Evolutionary conservation across 2,113 vertebrate genomes (phyloP).

Genomic region (Clarias macrocephalus): DNA sequence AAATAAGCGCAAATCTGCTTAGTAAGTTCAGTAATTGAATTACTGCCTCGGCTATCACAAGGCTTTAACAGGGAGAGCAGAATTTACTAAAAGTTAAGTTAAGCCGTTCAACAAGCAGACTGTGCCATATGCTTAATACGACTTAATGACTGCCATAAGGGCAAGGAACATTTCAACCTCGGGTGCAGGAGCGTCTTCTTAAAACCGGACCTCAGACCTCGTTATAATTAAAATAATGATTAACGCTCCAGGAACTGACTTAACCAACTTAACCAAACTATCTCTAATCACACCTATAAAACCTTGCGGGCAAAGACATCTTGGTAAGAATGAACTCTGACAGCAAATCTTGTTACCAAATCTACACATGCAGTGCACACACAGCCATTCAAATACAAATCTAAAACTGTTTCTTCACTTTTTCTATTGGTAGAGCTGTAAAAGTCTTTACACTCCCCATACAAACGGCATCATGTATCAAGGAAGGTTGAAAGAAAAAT

Average conservation of each 20-base stretch:
- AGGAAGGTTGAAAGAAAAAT: slow-evolving; percentile 12
- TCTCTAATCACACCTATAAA: slow-evolving; percentile 55
- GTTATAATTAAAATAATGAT: slow-evolving; percentile 70
- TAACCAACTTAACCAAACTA: slow-evolving; percentile 56
- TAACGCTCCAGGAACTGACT: slow-evolving; percentile 64
- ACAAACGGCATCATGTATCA: slow-evolving; percentile 40
- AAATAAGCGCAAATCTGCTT: slow-evolving; percentile 69
- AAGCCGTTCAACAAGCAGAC: background rate
- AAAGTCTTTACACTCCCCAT: background rate
- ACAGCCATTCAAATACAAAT: background rate
- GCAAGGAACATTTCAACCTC: slow-evolving; percentile 55
- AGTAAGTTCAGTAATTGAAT: slow-evolving; percentile 26
- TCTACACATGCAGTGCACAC: background rate
- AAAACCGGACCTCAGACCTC: slow-evolving; percentile 59
- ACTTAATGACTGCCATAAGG: slow-evolving; percentile 38
- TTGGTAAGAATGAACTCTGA: background rate
- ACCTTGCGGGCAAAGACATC: slow-evolving; percentile 36
- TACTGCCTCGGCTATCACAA: background rate
- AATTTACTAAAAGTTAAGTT: background rate
- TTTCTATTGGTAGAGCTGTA: background rate
- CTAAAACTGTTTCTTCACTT: background rate
- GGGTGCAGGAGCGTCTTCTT: slow-evolving; percentile 27
- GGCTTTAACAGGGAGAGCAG: background rate
- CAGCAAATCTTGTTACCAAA: slow-evolving; percentile 10
- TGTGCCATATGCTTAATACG: background rate